Conservation (phyloP, 2,113 vertebrate species). For the Saimiri boliviensis region DNA sequence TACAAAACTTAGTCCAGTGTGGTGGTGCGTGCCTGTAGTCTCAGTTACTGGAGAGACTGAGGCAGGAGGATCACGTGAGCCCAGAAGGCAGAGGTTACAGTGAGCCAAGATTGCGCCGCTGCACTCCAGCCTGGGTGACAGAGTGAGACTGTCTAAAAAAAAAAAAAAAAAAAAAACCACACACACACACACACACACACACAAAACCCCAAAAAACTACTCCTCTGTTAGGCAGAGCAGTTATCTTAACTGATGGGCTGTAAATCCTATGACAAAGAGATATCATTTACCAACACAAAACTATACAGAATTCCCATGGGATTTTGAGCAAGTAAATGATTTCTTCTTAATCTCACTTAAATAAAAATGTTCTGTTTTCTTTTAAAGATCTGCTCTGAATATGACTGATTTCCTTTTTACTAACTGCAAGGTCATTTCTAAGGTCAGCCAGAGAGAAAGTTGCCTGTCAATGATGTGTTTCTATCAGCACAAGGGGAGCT, state of each 20-base stretch:
- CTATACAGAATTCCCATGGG: not conserved
- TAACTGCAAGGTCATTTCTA: slow-evolving; percentile 60
- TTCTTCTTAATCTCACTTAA: not conserved
- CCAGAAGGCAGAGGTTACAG: too few relatives aligned
- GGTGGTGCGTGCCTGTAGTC: too few relatives aligned
- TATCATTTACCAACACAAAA: slow-evolving; percentile 27
- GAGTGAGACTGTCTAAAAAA: too few relatives aligned
- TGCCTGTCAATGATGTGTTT: slow-evolving; percentile 34
- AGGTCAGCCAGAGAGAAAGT: slow-evolving; percentile 8
- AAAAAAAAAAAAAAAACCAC: too few relatives aligned
- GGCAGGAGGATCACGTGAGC: too few relatives aligned
- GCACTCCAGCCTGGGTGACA: too few relatives aligned
- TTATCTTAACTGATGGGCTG: not conserved
- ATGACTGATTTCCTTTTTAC: not conserved
- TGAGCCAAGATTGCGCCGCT: too few relatives aligned
- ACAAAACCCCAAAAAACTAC: too few relatives aligned
- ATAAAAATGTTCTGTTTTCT: not conserved
- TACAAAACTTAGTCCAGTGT: too few relatives aligned
- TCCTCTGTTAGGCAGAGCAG: not conserved
- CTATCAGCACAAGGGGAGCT: slow-evolving; percentile 39
- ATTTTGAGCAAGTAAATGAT: slow-evolving; percentile 19
- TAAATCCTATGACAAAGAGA: not conserved
- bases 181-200: too few relatives aligned
- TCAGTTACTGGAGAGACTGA: too few relatives aligned
- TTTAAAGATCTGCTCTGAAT: not conserved